phyloP scores from a whole-genome alignment of 1,140 invertebrate species.

The Conus ventricosus region DNA sequence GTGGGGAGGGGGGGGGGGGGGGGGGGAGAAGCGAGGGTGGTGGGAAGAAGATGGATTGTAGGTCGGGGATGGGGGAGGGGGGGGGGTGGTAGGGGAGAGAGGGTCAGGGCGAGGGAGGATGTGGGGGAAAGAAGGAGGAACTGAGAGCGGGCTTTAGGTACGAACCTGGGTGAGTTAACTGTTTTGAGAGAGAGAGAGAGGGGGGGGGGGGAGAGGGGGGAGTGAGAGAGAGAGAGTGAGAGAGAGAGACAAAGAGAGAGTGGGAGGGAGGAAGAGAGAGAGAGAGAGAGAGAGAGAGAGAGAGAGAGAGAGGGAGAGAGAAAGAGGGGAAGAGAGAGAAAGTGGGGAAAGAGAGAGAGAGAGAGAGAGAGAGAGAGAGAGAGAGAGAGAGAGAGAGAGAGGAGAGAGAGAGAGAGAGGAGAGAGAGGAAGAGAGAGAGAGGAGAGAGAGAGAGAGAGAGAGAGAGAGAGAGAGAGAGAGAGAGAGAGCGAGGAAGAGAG shows the following conservation, averaged over 20 bases:
- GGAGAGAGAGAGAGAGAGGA: constrained; percentile 9
- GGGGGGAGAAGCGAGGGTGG: no score
- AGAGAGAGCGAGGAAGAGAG: neutral
- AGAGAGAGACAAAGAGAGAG: neutral
- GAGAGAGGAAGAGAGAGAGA: neutral
- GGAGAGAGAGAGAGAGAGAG: neutral
- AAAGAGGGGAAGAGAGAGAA: constrained; percentile 32
- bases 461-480: constrained; percentile 28
- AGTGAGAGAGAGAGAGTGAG: neutral
- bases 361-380: constrained; percentile 23
- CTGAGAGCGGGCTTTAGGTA: neutral
- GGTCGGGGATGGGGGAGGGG: no score
- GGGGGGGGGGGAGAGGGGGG: no score
- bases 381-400: constrained; percentile 15
- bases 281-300: neutral
- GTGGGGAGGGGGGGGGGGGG: no score
- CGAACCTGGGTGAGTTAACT: no score
- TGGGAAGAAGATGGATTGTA: no score
- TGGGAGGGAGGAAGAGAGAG: neutral
- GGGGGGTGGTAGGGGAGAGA: no score
- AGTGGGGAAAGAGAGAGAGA: constrained; percentile 1
- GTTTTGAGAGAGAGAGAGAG: no score
- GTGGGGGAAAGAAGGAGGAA: neutral
- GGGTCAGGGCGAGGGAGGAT: no score
- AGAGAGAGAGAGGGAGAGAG: constrained; percentile 18